A percentile compares a stretch with the other conserved stretches of the same genome.
phyloP scores from a whole-genome alignment of 2,797 vertebrate genomes.

The Hozukius guyotensis region DNA sequence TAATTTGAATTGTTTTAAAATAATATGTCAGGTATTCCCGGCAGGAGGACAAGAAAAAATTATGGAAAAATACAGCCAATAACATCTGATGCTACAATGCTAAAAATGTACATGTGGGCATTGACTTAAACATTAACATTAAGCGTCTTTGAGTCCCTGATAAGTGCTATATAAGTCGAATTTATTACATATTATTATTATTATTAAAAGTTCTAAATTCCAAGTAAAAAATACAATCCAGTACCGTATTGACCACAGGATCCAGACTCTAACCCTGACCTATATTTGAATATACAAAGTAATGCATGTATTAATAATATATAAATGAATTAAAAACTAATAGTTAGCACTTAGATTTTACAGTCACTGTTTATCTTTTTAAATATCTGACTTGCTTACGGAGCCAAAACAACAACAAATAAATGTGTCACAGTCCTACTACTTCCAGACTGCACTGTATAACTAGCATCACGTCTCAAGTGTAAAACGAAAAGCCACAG shows the following conservation, averaged over 20 bases:
- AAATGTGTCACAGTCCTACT: slow-evolving; percentile 23
- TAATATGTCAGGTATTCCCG: neutral
- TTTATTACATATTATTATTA: too few species aligned
- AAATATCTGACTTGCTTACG: neutral
- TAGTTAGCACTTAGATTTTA: neutral
- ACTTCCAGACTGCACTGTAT: slow-evolving; percentile 25
- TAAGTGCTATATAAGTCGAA: too few species aligned
- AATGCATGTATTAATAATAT: neutral
- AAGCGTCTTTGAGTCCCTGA: too few species aligned
- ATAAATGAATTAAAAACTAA: too few species aligned
- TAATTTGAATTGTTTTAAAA: neutral
- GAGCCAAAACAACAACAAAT: slow-evolving; percentile 6
- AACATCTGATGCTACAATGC: neutral
- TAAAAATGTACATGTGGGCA: too few species aligned
- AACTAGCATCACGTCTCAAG: slow-evolving; percentile 32
- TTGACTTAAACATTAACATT: too few species aligned
- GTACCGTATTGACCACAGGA: too few species aligned
- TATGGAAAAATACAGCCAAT: neutral
- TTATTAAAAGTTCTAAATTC: too few species aligned
- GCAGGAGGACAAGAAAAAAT: neutral
- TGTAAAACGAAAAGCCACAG: slow-evolving; percentile 38
- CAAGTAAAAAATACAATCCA: neutral
- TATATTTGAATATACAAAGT: too few species aligned
- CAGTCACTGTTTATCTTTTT: neutral
- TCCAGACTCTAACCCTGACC: neutral